These are phyloP conservation scores for Diaperis boleti DNA, from an alignment of 2,888 invertebrate genomes.

Conservation along the genomic window DNA sequence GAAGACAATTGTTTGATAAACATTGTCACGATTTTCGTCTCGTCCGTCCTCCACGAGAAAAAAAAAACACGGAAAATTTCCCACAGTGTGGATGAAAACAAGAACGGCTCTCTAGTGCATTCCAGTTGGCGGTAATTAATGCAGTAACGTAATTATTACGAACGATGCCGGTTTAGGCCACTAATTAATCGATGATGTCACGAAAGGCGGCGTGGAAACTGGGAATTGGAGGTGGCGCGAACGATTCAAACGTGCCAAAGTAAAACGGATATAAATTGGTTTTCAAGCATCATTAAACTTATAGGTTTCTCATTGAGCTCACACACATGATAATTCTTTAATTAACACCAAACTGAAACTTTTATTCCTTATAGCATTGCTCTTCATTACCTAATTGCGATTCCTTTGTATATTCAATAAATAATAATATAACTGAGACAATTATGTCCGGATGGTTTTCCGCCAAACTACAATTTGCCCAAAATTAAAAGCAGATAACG, in stretches of 20 bases:
- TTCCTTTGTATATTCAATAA: no score
- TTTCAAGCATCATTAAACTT: no score
- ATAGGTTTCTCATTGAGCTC: no score
- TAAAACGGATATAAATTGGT: no score
- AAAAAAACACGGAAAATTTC: slow-evolving; percentile 11
- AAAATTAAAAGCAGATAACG: neutral
- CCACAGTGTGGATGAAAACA: slow-evolving; percentile 4
- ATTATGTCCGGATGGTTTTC: neutral
- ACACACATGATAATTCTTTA: no score
- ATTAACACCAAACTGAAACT: no score
- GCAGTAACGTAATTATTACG: slow-evolving; percentile 16
- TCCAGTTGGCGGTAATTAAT: slow-evolving; percentile 13
- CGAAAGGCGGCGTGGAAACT: slow-evolving; percentile 2
- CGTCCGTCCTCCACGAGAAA: neutral
- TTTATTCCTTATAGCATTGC: no score
- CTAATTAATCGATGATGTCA: slow-evolving; percentile 27
- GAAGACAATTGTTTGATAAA: slow-evolving; percentile 48
- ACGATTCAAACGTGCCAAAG: neutral
- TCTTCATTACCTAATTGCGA: no score
- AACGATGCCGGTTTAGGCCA: slow-evolving; percentile 10
- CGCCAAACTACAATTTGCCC: no score
- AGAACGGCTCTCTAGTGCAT: slow-evolving; percentile 21
- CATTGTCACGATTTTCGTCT: slow-evolving; percentile 21
- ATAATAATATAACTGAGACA: no score
- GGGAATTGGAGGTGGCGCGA: neutral